phyloP scores from a whole-genome alignment of 2,888 invertebrate species.

The Drosophila conformis region DNA sequence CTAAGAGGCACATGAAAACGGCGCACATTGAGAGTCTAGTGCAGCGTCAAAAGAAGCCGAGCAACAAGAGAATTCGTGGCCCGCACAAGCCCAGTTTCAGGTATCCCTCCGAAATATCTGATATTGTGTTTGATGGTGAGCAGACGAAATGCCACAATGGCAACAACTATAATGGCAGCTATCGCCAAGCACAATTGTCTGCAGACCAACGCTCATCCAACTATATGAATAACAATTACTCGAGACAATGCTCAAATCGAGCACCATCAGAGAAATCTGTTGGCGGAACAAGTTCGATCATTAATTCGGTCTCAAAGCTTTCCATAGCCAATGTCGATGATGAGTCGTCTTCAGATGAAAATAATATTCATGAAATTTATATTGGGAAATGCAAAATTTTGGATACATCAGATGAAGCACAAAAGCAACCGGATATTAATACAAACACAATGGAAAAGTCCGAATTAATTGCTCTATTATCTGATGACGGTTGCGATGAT shows the following conservation, averaged over 20 bases:
- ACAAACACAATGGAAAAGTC: neutral
- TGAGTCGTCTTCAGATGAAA: neutral
- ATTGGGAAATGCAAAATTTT: neutral
- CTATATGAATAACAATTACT: conserved; percentile 1
- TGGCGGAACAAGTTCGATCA: conserved; percentile 2
- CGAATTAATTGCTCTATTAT: neutral
- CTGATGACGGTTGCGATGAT: conserved; percentile 22
- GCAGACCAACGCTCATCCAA: neutral
- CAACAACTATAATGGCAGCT: neutral
- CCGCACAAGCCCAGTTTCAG: conserved; percentile 4
- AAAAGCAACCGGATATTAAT: neutral
- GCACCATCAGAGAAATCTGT: neutral
- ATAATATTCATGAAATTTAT: neutral
- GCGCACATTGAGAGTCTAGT: conserved; percentile 78
- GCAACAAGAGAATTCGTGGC: neutral
- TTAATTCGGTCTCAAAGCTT: conserved; percentile 3
- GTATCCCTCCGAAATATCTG: conserved; percentile 25
- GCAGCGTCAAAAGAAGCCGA: conserved; percentile 69
- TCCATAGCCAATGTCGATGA: neutral
- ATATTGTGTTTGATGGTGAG: conserved; percentile 50
- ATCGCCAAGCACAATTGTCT: neutral
- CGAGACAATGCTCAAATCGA: neutral
- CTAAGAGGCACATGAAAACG: conserved; percentile 59
- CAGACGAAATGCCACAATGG: neutral
- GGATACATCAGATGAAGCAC: neutral